Base-by-base conservation (phyloP, 2,797 vertebrate species). In the Gymnothorax javanicus region DNA sequence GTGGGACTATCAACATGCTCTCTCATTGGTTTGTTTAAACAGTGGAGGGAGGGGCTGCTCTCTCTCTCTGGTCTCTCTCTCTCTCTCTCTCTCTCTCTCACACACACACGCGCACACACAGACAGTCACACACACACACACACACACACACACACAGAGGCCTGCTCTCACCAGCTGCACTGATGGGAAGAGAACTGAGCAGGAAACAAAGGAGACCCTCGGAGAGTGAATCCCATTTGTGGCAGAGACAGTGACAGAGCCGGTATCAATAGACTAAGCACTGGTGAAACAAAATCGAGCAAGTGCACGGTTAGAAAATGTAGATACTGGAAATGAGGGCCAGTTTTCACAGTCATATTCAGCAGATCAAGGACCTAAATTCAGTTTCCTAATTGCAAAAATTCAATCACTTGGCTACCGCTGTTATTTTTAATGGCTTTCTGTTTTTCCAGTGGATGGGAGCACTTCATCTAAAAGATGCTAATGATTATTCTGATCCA, bases 21-120 rank as follows among this genome's bases (percentile, higher is more conserved):
- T 92, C 93, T 94, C 92, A 95, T 96, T 96, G 95, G 96, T 93
- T 93, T 91, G 93, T 95, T 96, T 92, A 94, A 95, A 95, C 59
- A 86, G 90, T 89, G 84, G 92, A 95, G 94, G 94, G 96, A 95
- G 94, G 95, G 95, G 94, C 94, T 94, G 93, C 93, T 91, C 33
- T 43, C 33, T 43, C 33, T 43, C 33, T 43, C 33, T 43, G 33
- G 33, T 43, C 33, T 43, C 33, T 62, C 33, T 43, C 33, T 43
- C 33, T 43, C 33, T 43, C 33, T 43, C 33, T 43, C 33, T 43
- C 33, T 43, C 33, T 43, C 33, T 43, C 91, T 90, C 92, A 91
- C 93, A 94, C 93, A 93, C 25, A 27, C 67, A 82, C 43, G 4
- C 27, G 23, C 92, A 90, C 92, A 92, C 92, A 94, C 93, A 93